Conservation (phyloP, 2,797 vertebrate genomes). For the Clamator glandarius region DNA sequence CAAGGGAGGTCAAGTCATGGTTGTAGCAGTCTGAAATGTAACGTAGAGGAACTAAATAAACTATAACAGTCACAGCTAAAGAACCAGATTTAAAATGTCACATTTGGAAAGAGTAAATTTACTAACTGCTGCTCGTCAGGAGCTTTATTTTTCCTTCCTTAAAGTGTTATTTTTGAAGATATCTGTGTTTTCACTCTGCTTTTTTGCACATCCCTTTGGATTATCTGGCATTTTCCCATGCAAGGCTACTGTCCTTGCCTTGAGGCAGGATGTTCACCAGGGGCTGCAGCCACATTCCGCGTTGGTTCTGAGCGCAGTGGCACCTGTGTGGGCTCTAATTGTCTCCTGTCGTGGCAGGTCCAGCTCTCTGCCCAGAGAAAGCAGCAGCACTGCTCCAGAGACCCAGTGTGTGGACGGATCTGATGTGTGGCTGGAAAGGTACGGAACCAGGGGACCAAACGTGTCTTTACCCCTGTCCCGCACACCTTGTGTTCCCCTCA, state of each 20-base stretch:
- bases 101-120: background rate
- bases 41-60: background rate
- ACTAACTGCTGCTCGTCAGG: background rate
- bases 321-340: background rate
- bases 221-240: background rate
- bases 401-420: rapidly evolving
- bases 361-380: background rate
- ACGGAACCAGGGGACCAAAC: rapidly evolving
- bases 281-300: background rate
- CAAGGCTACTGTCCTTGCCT: background rate
- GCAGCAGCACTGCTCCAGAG: background rate
- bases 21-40: background rate
- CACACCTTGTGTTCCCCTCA: background rate
- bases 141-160: background rate
- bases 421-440: background rate
- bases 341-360: slow-evolving; percentile 2
- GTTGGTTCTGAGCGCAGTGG: background rate
- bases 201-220: background rate
- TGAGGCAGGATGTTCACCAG: background rate
- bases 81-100: background rate
- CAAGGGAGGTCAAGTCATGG: background rate
- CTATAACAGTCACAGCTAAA: background rate
- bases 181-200: background rate
- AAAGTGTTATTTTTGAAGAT: background rate
- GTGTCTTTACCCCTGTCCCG: rapidly evolving